Percentiles rank a stretch among this genome's conserved stretches.
These are phyloP conservation scores for Malurus alboscapulatus DNA, from an alignment of 2,113 vertebrate species.

Conservation along the genomic window DNA sequence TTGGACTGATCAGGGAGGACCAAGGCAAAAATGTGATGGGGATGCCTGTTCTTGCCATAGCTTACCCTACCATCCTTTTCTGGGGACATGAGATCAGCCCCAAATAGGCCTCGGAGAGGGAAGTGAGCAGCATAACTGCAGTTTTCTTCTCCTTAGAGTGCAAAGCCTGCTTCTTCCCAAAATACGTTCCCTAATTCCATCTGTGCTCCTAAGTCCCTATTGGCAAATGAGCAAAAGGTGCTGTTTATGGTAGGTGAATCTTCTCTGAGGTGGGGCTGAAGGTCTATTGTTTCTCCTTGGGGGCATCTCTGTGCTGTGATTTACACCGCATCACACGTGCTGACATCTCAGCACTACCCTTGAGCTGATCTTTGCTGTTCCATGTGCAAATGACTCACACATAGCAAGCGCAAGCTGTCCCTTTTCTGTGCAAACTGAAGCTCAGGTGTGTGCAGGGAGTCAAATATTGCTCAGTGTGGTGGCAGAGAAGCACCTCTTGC, in stretches of 20 bases:
- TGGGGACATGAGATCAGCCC: fast-evolving
- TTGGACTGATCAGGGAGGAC: fast-evolving
- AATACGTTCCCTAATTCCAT: background rate
- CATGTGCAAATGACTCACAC: fast-evolving
- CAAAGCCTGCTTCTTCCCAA: background rate
- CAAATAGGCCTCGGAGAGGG: background rate
- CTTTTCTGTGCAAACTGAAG: fast-evolving
- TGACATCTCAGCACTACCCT: background rate
- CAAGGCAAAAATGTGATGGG: background rate
- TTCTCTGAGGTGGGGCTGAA: background rate
- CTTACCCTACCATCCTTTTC: background rate
- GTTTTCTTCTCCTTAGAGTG: background rate
- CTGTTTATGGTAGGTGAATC: background rate
- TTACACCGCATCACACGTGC: fast-evolving
- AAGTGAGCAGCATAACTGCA: background rate
- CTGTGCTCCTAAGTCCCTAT: fast-evolving
- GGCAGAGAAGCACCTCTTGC: background rate
- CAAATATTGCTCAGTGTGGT: background rate
- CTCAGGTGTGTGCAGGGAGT: background rate
- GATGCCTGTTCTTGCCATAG: background rate
- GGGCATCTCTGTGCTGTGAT: background rate
- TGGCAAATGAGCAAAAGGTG: background rate
- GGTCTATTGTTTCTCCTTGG: background rate
- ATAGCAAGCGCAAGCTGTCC: background rate
- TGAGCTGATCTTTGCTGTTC: background rate